phyloP scores from a whole-genome alignment of 1,140 invertebrate species.

The Cepaea nemoralis region DNA sequence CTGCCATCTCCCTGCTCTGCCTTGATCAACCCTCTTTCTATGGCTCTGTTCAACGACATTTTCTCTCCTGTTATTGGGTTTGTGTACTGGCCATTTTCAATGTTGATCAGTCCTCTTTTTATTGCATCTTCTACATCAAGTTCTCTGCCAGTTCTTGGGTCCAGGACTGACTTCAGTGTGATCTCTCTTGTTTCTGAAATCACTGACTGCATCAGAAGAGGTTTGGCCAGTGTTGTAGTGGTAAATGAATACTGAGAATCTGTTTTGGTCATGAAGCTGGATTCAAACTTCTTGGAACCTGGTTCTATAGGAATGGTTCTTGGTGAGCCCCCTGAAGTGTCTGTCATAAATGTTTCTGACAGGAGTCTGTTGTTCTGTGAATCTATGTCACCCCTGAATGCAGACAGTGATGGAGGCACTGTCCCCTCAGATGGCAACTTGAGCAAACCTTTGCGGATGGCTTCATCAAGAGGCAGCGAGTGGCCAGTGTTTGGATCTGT shows the following conservation, averaged over 20 bases:
- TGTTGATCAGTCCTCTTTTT: conserved; percentile 60
- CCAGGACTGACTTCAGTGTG: conserved; percentile 78
- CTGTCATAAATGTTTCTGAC: conserved; percentile 49
- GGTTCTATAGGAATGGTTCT: conserved; percentile 45
- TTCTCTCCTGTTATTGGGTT: conserved; percentile 79
- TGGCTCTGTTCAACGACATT: conserved; percentile 86
- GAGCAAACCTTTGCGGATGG: conserved; percentile 83
- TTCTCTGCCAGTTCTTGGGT: conserved; percentile 84
- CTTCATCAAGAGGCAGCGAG: conserved; percentile 83
- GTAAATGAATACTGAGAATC: conserved; percentile 64
- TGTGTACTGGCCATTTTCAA: conserved; percentile 82
- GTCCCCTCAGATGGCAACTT: conserved; percentile 85
- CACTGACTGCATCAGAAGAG: conserved; percentile 58
- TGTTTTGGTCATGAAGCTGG: conserved; percentile 59
- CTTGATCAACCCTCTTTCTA: conserved; percentile 72
- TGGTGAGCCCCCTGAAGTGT: conserved; percentile 42
- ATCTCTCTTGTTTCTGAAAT: conserved; percentile 63
- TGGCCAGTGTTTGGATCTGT: conserved; percentile 84
- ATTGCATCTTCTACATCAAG: conserved; percentile 88
- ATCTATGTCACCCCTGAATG: conserved; percentile 42
- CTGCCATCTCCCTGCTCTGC: conserved; percentile 56
- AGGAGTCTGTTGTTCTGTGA: conserved; percentile 1
- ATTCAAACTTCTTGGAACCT: conserved; percentile 51
- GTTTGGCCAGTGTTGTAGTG: conserved; percentile 60
- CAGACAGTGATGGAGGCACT: conserved; percentile 81